Percentiles rank a stretch among this genome's conserved stretches.
phyloP scores from a whole-genome alignment of 2,113 vertebrate species.

The Cottus gobio region DNA sequence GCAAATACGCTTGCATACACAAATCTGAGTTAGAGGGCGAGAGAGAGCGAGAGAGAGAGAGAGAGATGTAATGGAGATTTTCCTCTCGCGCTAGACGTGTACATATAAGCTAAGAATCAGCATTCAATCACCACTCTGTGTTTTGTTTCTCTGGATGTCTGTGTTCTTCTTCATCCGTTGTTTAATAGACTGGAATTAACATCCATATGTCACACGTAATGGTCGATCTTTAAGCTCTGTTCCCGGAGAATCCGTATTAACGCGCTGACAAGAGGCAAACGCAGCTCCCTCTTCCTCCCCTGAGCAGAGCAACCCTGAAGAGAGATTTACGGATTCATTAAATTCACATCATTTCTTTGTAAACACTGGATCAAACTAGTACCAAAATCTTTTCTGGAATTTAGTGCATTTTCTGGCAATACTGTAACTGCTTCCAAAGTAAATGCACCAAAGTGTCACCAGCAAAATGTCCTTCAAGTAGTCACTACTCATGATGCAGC shows the following conservation, averaged over 20 bases:
- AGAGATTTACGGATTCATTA: slow-evolving; percentile 1
- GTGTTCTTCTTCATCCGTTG: slow-evolving; percentile 42
- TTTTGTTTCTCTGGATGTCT: slow-evolving; percentile 33
- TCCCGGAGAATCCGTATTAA: slow-evolving; percentile 15
- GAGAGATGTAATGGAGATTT: slow-evolving; percentile 41
- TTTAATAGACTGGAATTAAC: slow-evolving; percentile 38
- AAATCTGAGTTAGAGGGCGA: slow-evolving; percentile 25
- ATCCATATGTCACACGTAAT: slow-evolving; percentile 26
- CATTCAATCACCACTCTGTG: slow-evolving; percentile 61
- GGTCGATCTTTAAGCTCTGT: slow-evolving; percentile 17
- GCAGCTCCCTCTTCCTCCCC: not conserved
- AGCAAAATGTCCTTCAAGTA: not conserved
- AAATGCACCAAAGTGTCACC: not conserved
- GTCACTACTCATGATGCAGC: not conserved
- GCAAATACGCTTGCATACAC: slow-evolving; percentile 52
- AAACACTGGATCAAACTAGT: not conserved
- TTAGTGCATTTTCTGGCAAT: too few relatives aligned
- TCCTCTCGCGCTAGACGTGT: slow-evolving; percentile 45
- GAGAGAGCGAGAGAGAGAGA: slow-evolving; percentile 22
- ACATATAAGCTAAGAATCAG: slow-evolving; percentile 66
- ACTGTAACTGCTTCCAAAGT: too few relatives aligned
- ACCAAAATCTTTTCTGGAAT: too few relatives aligned
- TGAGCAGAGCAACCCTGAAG: not conserved
- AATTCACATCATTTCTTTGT: not conserved
- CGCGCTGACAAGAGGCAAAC: slow-evolving; percentile 1